Base-by-base conservation (phyloP, 2,888 invertebrate species). In the Xanthorhoe spadicearia region DNA sequence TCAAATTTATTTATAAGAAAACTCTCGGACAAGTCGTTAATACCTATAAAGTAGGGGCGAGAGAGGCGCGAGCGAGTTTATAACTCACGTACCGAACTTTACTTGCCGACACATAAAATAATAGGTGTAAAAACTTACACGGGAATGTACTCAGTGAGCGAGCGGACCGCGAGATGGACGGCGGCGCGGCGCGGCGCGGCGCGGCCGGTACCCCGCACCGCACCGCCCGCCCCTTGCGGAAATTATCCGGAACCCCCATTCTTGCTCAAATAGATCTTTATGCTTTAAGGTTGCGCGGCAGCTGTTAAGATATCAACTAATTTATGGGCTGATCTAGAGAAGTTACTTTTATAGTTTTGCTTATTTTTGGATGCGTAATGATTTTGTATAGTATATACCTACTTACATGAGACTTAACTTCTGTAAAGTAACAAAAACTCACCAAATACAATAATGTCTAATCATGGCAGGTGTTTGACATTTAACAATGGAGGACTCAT, bases 1-100 rank as follows among this genome's bases (percentile, higher is more conserved):
- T 93, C 93, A 93, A 93, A 93, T 93, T 93, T 93, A 93, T 93
- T 93, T 93, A 93, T 93, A 93, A 93, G 93, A 93, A 93, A 93
- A 93, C 92, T 92, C 93, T 93, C 89, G 92, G 93, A 93, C 93
- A 93, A 92, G 93, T 91, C 93, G 93, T 93, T 93, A 93, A 93
- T 93, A 93, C 93, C 92, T 93, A 93, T 93, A 93, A 93, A 93
- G 93, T 92, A 93, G 92, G 92, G 92, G 92, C 92, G 90, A 91
- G 90, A 92, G 90, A 90, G 92, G 90, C 92, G 90, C 92, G 90
- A 87, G 90, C 89, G 91, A 91, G 92, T 93, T 93, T 93, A 93
- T 93, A 93, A 92, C 93, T 93, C 93, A 93, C 93, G 93, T 93
- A 92, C 92, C 92, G 90, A 93, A 93, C 93, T 93, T 93, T 92